Evolutionary conservation across 37 sponge, comb jelly and placozoan genomes (phyloP), one percentile per base, ranked within the genome.

Genomic region (Beroe forskalii): DNA sequence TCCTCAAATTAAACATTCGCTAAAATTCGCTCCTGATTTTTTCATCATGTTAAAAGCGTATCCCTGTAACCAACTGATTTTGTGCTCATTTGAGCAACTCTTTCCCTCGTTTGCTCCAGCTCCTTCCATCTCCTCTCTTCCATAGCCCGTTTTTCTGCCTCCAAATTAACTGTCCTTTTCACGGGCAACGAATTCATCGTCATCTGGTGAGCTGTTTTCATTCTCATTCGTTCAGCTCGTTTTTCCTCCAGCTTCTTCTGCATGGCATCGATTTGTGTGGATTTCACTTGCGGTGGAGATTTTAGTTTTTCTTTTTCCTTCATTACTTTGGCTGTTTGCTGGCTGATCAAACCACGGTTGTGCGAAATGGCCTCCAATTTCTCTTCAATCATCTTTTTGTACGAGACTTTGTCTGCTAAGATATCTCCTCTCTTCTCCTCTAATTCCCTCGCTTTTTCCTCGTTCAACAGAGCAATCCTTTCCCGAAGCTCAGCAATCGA

Each of bases 401-500:
- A 80, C 24, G 86, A 44, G 2, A 80, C 44, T 64, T 97, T 97
- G 32, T 91, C 89, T 0, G 91, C 92, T 22, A 76, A 75, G 41
- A 97, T 97, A 17, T 95, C 98, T 40, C 92, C 93, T 72, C 95
- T 90, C 76, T 91, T 95, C 91, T 39, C 91, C 67, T 96, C 96
- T 62, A 91, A 89, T 41, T 97, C 95, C 76, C 96, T 93, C 17
- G 90, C 93, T 33, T 92, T 89, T 37, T 95, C 94, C 31, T 93
- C 72, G 43, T 92, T 96, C 90, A 94, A 62, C 60, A 95, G 91
- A 0, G 93, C 67, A 61, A 97, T 86, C 35, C 98, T 42, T 72
- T 97, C 98, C 19, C 91, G 39, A 42, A 97, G 93, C 93, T 97
- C 98, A 67, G 94, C 95, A 23, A 97, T 67, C 19, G 98, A 97